Evolutionary conservation across 2,888 invertebrate genomes (phyloP).

Genomic region (Laspeyria flexula): DNA sequence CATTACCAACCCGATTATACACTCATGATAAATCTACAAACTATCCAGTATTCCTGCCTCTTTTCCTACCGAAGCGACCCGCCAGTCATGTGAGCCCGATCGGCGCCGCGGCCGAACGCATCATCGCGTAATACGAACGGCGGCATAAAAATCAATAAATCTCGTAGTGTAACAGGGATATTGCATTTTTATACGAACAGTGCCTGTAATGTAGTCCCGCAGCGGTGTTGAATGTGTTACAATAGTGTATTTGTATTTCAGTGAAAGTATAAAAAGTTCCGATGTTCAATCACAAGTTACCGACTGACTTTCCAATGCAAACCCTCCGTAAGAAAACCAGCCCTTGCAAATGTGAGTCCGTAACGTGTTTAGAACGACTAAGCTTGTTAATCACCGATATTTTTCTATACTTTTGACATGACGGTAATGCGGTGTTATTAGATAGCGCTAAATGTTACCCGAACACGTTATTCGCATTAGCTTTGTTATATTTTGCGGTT

Average conservation of each 20-base stretch:
- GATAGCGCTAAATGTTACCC: constrained; percentile 73
- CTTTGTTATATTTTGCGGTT: constrained; percentile 79
- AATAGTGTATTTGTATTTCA: constrained; percentile 78
- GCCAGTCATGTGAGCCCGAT: constrained; percentile 45
- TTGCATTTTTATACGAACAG: constrained; percentile 59
- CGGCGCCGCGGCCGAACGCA: constrained; percentile 42
- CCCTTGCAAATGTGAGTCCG: constrained; percentile 96
- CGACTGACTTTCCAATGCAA: constrained; percentile 91
- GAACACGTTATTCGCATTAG: constrained; percentile 68
- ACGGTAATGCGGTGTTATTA: constrained; percentile 67
- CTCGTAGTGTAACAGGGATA: constrained; percentile 60
- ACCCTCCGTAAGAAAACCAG: constrained; percentile 97
- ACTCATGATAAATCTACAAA: constrained; percentile 52
- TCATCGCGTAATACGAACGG: constrained; percentile 51
- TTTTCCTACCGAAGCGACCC: constrained; percentile 26
- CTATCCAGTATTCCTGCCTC: constrained; percentile 32
- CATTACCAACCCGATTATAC: constrained; percentile 53
- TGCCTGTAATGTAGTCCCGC: constrained; percentile 51
- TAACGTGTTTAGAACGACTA: constrained; percentile 55
- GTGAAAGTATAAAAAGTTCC: constrained; percentile 69
- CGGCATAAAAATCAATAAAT: constrained; percentile 77
- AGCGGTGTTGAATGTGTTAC: constrained; percentile 60
- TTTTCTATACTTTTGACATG: constrained; percentile 53
- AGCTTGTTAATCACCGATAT: constrained; percentile 52
- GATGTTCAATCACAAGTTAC: constrained; percentile 87